Evolutionary conservation across 2,113 vertebrate genomes (phyloP), one percentile per base, ranked within the genome.

Genomic region (Lota lota): DNA sequence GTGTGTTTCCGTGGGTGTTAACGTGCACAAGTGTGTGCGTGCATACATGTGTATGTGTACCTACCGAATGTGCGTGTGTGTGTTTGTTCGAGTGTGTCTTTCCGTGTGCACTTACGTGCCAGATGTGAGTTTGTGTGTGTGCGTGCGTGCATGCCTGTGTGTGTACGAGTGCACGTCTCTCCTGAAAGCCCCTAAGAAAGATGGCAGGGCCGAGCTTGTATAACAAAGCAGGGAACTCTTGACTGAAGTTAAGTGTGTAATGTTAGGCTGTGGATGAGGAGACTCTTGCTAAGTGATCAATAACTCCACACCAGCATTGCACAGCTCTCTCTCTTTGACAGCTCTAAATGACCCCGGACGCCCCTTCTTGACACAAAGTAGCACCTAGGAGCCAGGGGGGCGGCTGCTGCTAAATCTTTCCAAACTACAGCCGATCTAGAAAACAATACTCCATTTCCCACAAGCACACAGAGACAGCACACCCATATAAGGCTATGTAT

Each of bases 231-330:
- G 14, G 47, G 10, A 67, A 70, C 58, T 59, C 65, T 40, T n/a
- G 59, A 65, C 73, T 74, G 64, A 78, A 81, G 78, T 57, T 79
- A 70, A 66, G 40, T 73, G 71, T 70, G 36, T 20, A 74, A 62
- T 69, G 67, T 71, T 71, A 53, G 68, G 53, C 60, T 76, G 66
- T 76, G 59, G 72, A 72, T 64, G 74, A 74, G 65, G 22, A 79
- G 68, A 57, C 28, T 21, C 11, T 18, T 1, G 70, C 69, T 70
- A 22, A 59, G 72, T 69, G 65, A 83, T 83, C 56, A 73, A 85
- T 80, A 85, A 66, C 47, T 61, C 11, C 28, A 33, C 28, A 33
- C 28, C 28, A 33, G 28, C 28, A 6, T 6, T 33, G 28, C 4
- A 6, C 28, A 33, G 28, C 28, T 33, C 28, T 33, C 28, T 2